Base-by-base conservation (phyloP, 2,797 vertebrate genomes). In the Apogon talboti region DNA sequence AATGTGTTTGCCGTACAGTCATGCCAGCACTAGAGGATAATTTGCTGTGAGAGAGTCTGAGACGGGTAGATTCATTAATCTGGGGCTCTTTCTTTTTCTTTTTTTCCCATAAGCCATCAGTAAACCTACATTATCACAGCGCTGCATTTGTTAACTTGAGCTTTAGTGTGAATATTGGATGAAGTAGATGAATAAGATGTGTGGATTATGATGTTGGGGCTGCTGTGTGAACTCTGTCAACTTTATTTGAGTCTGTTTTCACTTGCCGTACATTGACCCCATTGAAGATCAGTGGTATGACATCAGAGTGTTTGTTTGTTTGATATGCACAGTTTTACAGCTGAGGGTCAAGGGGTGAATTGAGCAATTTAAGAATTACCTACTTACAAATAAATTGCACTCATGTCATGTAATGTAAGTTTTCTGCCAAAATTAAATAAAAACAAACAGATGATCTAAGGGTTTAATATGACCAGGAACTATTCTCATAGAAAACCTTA, bases 61-160 rank as follows among this genome's bases (percentile, higher is more conserved):
- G 61, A 62, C 63, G 42, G 61, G 28, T 0, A 2, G 35, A 46
- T 52, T 58, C 45, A 79, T 76, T 73, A 54, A 68, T 68, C 18
- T 54, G 15, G 24, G 18, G 38, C 51, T 69, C 49, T 61, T 73
- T 57, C 71, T 35, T 21, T 4, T 13, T 11, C 28, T 15, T 15
- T 14, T 4, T 44, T 72, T 58, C 61, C 41, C 33, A 37, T 42
- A 59, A 69, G 65, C 28, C 2, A 11, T 15, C 24, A 13, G 21
- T 48, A 40, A 65, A 41, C 11, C 14, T 5, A 18, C 13, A 24
- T 28, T 63, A 40, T 60, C 13, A 16, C 14, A 37, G 42, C 7
- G 19, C 19, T 44, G 14, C 0, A 1, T 67, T 61, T 57, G 19
- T 62, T 73, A 18, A 3, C 18, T 19, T 2, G 14, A 18, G 6